Base-by-base conservation (phyloP, 2,888 invertebrate species). In the Parnassius glacialis region DNA sequence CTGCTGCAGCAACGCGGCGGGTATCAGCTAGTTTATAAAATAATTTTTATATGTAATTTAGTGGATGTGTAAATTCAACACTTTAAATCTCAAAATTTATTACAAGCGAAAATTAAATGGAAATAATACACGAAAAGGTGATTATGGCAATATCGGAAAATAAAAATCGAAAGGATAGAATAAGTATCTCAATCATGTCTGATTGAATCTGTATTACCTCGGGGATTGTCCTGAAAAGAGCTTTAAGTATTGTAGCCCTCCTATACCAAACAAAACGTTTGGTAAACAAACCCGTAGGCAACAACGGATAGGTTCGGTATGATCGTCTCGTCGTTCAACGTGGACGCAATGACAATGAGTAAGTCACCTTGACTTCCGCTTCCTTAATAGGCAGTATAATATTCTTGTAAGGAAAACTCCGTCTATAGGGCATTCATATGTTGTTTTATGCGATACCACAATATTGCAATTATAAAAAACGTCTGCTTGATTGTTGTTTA, bases 281-380 rank as follows among this genome's bases (percentile, higher is more conserved):
- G 34, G 57, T 56, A 62, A 57, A 62, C 53, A 62, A 53, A 62
- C 53, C 62, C 13, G 42, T 20, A 42, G 42, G 52, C 48, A 43
- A 45, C 53, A 12, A 7, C 2, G 1, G 7, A 10, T 69, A 45
- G 52, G 52, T 65, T 69, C 51, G 52, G 52, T 65, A 76, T 74
- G 69, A 62, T 57, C 58, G 65, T 64, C 67, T 58, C 67, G 71
- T 67, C 64, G 64, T 56, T 11, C 63, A 64, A 66, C 75, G 72
- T 70, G 73, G 69, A 68, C 66, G 68, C 62, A 70, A 70, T 76
- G 64, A 70, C 70, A 68, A 75, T 71, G 70, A 67, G 62, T 63
- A 57, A 52, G 62, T 57, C 63, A 62, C 61, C 57, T 57, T 59
- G 61, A 55, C 75, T 79, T 78, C 79, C 79, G 76, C 75, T 79